Evolutionary conservation across 2,888 invertebrate species (phyloP).

Genomic region (Catocala sponsa): DNA sequence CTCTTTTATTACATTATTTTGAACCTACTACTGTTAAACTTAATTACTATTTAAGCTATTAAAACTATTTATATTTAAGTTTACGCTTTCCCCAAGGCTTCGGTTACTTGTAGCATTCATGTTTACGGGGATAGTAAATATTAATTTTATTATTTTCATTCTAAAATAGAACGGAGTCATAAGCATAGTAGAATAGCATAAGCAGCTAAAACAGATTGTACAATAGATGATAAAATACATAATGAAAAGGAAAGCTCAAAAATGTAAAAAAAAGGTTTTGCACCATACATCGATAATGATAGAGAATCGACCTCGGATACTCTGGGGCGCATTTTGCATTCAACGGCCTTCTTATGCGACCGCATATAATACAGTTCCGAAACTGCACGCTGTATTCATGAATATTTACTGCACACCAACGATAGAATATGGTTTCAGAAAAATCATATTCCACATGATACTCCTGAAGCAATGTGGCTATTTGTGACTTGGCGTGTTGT

Average conservation of each 20-base stretch:
- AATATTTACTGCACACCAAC: constrained; percentile 61
- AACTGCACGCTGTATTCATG: constrained; percentile 61
- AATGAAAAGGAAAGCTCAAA: constrained; percentile 12
- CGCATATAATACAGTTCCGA: constrained; percentile 57
- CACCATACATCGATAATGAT: constrained; percentile 56
- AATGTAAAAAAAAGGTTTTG: constrained; percentile 25
- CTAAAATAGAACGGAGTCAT: too few relatives aligned
- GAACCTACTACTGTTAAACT: too few relatives aligned
- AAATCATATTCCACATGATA: constrained; percentile 40
- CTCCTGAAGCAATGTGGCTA: constrained; percentile 14
- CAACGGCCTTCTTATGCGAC: constrained; percentile 61
- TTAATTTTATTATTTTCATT: too few relatives aligned
- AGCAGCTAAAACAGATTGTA: too few relatives aligned
- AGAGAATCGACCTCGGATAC: constrained; percentile 51
- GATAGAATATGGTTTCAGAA: constrained; percentile 54
- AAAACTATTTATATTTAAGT: too few relatives aligned
- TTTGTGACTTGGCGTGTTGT: constrained; percentile 15
- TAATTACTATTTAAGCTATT: too few relatives aligned
- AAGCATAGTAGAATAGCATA: too few relatives aligned
- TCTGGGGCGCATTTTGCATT: constrained; percentile 62
- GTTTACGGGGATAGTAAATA: too few relatives aligned
- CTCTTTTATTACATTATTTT: too few relatives aligned
- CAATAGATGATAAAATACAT: background rate
- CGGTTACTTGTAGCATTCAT: too few relatives aligned
- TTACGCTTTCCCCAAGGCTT: too few relatives aligned